A percentile compares a stretch with the other conserved stretches of the same genome.
Evolutionary conservation across 2,888 invertebrate genomes (phyloP).

Genomic region (Platynereis dumerilii): DNA sequence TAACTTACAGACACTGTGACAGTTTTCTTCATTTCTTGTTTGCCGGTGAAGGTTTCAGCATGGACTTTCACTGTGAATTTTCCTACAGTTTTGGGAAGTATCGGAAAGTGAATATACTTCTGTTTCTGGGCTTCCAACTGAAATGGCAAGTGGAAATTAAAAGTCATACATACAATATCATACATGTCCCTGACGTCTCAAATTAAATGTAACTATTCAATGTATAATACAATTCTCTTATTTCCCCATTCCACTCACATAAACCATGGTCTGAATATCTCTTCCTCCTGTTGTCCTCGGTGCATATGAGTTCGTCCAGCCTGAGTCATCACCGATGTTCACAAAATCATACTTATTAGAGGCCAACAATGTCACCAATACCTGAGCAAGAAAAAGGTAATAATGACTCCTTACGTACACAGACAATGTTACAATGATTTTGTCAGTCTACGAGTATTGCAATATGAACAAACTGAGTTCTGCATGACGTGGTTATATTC

Average conservation of each 20-base stretch:
- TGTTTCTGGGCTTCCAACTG: slow-evolving; percentile 61
- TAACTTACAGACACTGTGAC: slow-evolving; percentile 72
- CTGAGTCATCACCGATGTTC: slow-evolving; percentile 64
- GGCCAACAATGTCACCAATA: slow-evolving; percentile 79
- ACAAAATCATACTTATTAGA: slow-evolving; percentile 78
- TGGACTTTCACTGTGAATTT: slow-evolving; percentile 75
- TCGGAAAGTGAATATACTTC: slow-evolving; percentile 83
- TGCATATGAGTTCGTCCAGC: slow-evolving; percentile 78
- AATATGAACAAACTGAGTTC: too few species aligned
- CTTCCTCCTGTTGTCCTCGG: slow-evolving; percentile 84
- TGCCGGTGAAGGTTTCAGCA: slow-evolving; percentile 68
- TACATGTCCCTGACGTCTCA: too few species aligned
- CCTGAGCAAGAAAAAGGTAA: slow-evolving; percentile 40
- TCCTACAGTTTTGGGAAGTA: slow-evolving; percentile 81
- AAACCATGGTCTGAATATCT: slow-evolving; percentile 93
- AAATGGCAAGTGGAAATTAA: slow-evolving; percentile 17
- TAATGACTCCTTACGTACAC: too few species aligned
- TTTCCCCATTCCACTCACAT: too few species aligned
- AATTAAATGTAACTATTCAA: too few species aligned
- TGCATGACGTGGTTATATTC: too few species aligned
- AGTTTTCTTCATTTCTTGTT: slow-evolving; percentile 55
- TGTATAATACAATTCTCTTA: too few species aligned
- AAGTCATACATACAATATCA: too few species aligned
- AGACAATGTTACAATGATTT: too few species aligned
- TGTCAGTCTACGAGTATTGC: too few species aligned